These are phyloP conservation scores for Oxystoma pomonae DNA, from an alignment of 2,888 invertebrate genomes.

Conservation along the genomic window DNA sequence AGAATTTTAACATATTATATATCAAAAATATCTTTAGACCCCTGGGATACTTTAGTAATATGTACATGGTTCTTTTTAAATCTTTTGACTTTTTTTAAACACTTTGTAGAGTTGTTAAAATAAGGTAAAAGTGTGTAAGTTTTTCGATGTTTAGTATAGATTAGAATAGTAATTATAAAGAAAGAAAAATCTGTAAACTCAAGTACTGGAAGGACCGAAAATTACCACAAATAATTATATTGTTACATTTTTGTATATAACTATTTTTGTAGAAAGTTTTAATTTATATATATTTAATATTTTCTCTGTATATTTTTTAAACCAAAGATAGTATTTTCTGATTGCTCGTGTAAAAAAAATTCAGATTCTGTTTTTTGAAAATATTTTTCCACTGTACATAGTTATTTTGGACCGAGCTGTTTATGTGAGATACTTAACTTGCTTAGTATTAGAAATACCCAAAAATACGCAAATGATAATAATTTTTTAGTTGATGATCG, in stretches of 20 bases:
- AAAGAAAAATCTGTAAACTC: not conserved
- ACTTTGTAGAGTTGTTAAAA: too few species aligned
- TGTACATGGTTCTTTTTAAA: too few species aligned
- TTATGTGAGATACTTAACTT: not conserved
- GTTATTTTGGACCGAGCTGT: not conserved
- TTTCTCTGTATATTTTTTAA: slow-evolving; percentile 35
- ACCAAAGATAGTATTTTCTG: slow-evolving; percentile 34
- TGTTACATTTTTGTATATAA: slow-evolving; percentile 32
- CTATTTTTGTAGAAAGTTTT: slow-evolving; percentile 41
- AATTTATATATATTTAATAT: slow-evolving; percentile 32
- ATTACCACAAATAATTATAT: not conserved
- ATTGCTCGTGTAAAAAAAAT: slow-evolving; percentile 4
- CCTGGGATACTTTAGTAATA: too few species aligned
- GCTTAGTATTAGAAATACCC: not conserved
- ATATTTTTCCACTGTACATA: not conserved
- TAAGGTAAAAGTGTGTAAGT: too few species aligned
- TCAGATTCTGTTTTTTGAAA: not conserved
- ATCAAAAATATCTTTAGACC: too few species aligned
- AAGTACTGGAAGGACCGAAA: too few species aligned
- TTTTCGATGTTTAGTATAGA: too few species aligned
- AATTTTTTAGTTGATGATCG: too few species aligned
- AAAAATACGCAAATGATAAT: not conserved
- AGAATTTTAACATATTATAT: too few species aligned
- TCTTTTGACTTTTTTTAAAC: too few species aligned
- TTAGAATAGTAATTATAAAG: too few species aligned